Evolutionary conservation across 2,888 invertebrate species (phyloP).

Genomic region (Limenitis camilla): DNA sequence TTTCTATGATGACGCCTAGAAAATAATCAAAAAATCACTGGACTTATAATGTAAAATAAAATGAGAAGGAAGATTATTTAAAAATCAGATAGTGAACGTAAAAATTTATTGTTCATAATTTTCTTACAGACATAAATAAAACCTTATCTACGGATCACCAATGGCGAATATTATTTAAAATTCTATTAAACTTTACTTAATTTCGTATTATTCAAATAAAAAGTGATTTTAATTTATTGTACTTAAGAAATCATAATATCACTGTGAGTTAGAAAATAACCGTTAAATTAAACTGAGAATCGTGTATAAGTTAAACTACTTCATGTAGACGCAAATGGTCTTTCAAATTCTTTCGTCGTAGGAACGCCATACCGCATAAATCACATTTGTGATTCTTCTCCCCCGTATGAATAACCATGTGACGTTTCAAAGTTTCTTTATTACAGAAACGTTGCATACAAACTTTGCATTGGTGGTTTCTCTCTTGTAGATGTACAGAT

Average conservation of each 20-base stretch:
- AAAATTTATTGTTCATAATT: not conserved
- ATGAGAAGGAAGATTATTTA: not conserved
- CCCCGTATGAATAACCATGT: conserved; percentile 73
- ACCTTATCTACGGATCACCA: no score
- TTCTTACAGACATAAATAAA: no score
- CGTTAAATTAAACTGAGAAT: not conserved
- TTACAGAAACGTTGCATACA: conserved; percentile 71
- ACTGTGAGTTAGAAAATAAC: not conserved
- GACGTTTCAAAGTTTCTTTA: conserved; percentile 71
- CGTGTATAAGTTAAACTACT: conserved; percentile 30
- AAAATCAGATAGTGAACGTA: not conserved
- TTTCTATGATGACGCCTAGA: conserved; percentile 52
- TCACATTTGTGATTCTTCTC: conserved; percentile 73
- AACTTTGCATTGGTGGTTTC: conserved; percentile 69
- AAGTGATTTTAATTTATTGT: no score
- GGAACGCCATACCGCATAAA: conserved; percentile 67
- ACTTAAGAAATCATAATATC: no score
- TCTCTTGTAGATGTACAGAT: conserved; percentile 64
- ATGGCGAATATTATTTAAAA: no score
- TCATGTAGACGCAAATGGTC: conserved; percentile 62
- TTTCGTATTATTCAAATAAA: no score
- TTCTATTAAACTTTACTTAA: no score
- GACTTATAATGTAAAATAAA: not conserved
- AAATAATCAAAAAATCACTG: conserved; percentile 30
- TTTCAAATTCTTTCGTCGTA: conserved; percentile 61